Evolutionary conservation across 2,888 invertebrate species (phyloP).

Genomic region (Spilarctia lutea): DNA sequence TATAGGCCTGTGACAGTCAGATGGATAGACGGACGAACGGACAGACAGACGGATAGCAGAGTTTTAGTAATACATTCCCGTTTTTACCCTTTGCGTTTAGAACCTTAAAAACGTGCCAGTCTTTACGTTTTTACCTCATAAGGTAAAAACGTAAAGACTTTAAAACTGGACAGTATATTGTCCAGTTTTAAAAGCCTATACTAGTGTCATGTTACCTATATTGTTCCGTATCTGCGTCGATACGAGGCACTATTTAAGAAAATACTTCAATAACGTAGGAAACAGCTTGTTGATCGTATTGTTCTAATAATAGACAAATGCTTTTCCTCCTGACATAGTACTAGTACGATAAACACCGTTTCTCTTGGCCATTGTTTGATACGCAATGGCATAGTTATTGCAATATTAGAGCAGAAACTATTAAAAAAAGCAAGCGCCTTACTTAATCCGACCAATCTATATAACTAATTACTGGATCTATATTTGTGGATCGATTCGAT

Average conservation of each 20-base stretch:
- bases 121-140: neutral
- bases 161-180: no score
- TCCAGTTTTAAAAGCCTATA: neutral
- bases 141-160: no score
- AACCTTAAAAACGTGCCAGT: neutral
- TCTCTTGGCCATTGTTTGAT: neutral
- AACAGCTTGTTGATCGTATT: constrained; percentile 16
- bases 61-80: no score
- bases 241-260: constrained; percentile 17
- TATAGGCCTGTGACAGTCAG: no score
- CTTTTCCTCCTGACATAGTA: constrained; percentile 21
- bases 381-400: neutral
- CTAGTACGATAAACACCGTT: constrained; percentile 8
- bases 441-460: no score
- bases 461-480: no score
- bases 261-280: constrained; percentile 17
- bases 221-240: neutral
- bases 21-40: no score
- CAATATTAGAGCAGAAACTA: neutral
- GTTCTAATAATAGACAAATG: constrained; percentile 13
- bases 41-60: no score
- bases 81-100: no score
- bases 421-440: neutral
- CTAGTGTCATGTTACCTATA: neutral
- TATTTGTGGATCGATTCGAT: no score